These are phyloP conservation scores for Mustela lutreola DNA, from an alignment of 2,113 vertebrate species.

Conservation along the genomic window DNA sequence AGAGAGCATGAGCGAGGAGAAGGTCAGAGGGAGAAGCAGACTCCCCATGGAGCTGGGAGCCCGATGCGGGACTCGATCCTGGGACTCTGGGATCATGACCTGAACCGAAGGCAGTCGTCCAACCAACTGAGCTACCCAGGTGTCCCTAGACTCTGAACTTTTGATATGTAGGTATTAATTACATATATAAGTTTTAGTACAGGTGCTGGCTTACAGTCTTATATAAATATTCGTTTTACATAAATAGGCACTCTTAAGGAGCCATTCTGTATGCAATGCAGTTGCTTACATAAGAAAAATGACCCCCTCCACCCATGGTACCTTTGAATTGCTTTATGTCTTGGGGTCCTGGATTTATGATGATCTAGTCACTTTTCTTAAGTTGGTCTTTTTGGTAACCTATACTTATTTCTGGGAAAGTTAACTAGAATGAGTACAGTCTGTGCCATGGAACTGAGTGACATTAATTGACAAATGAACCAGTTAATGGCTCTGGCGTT, in stretches of 20 bases:
- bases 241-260: background rate
- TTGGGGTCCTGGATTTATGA: background rate
- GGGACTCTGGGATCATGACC: no score
- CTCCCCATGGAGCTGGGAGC: no score
- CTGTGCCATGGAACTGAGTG: background rate
- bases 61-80: no score
- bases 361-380: background rate
- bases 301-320: fast-evolving
- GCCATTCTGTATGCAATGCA: background rate
- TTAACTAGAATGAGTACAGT: background rate
- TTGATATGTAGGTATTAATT: background rate
- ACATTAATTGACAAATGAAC: background rate
- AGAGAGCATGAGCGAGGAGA: no score
- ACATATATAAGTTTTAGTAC: background rate
- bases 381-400: slow-evolving; percentile 1
- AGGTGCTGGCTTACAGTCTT: background rate
- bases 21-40: no score
- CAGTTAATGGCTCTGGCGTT: background rate
- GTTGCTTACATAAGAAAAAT: background rate
- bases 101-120: no score
- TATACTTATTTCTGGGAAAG: slow-evolving; percentile 27
- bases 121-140: no score
- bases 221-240: background rate
- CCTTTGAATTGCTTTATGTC: background rate
- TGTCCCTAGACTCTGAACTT: background rate